Conservation (phyloP, 2,113 vertebrate species). For the Laticauda laticaudata region DNA sequence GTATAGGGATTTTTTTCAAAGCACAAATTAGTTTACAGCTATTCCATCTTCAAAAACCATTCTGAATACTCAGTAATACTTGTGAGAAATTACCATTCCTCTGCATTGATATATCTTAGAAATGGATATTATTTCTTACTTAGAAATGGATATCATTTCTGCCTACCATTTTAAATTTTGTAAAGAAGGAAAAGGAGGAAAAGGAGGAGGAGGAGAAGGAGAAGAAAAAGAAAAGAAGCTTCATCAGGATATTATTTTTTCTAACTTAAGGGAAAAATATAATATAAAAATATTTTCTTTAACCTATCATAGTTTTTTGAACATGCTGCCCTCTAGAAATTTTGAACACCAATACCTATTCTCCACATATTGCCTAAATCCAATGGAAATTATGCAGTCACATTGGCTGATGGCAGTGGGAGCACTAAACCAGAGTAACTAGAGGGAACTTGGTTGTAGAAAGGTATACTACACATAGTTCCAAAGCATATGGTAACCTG, state of each 20-base stretch:
- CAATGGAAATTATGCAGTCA: not conserved
- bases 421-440: not conserved
- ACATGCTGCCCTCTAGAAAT: not conserved
- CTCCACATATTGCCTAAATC: not conserved
- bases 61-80: not conserved
- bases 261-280: not conserved
- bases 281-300: not conserved
- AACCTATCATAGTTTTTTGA: not conserved
- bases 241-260: not conserved
- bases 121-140: not conserved
- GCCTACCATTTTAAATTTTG: not conserved
- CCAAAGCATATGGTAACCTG: not conserved
- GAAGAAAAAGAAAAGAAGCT: not conserved
- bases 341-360: not conserved
- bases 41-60: not conserved
- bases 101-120: not conserved
- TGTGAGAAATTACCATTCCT: not conserved
- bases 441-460: not conserved
- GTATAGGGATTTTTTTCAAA: not conserved
- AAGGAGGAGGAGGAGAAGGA: not conserved
- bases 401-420: not conserved
- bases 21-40: not conserved
- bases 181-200: not conserved
- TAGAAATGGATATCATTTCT: not conserved
- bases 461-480: not conserved